Evolutionary conservation across 2,888 invertebrate genomes (phyloP), one percentile per base, ranked within the genome.

Genomic region (Drosophila meridiana): DNA sequence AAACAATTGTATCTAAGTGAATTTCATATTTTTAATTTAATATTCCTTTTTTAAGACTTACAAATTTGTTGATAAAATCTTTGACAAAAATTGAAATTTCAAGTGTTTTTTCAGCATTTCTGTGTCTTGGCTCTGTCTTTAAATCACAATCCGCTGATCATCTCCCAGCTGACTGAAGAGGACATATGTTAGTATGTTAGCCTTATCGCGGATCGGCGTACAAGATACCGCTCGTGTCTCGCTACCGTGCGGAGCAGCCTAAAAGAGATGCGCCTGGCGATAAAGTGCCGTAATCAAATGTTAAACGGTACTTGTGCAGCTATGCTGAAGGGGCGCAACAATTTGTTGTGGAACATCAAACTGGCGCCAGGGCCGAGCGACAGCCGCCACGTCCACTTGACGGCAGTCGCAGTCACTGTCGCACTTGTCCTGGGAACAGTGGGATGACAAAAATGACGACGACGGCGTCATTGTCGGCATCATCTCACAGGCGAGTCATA

Each of bases 401-500:
- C 61, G 63, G 34, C 65, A 72, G 42, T 55, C 47, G 40, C 62
- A 68, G 40, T 55, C 47, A 80, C 69, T 67, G 76, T 68, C 47
- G 85, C 67, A 77, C 78, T 78, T 78, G 76, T 79, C 62, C 72
- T 66, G 69, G 50, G 48, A 69, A 48, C 66, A 40, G 64, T 69
- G 56, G 77, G 50, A 79, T 57, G 79, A 76, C 75, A 71, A 76
- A 69, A 66, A 70, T 72, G 60, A 65, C 69, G 47, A 67, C 69
- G 67, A 57, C 73, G 86, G 86, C 83, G 85, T 75, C 87, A 72
- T 55, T 78, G 83, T 75, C 84, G 84, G 84, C 83, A 82, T 71
- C 83, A 88, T 80, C 63, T 83, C 81, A 86, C 78, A 86, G 89
- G 77, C 87, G 60, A 83, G 77, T 83, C 90, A 87, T 87, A 90